Evolutionary conservation across 2,797 vertebrate species (phyloP).

Genomic region (Anableps anableps): DNA sequence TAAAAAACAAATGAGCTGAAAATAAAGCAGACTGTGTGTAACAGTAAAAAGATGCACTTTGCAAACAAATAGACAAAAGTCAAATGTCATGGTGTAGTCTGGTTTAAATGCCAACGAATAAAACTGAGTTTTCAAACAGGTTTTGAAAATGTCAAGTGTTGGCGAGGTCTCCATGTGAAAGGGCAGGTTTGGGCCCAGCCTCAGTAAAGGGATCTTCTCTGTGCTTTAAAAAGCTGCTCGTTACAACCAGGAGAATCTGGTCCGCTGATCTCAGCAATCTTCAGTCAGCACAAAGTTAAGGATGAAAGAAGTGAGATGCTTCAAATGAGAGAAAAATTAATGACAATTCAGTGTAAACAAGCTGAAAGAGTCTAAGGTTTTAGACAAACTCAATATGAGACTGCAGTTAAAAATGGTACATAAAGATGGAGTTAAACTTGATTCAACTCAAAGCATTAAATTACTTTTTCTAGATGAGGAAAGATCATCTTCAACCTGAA

Average conservation of each 20-base stretch:
- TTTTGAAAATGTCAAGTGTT: conserved; percentile 25
- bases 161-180: conserved; percentile 16
- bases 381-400: no score
- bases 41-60: background rate
- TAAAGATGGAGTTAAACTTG: background rate
- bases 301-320: background rate
- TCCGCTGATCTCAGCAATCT: background rate
- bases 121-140: conserved; percentile 18
- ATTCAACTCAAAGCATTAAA: background rate
- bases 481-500: background rate
- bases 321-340: background rate
- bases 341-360: background rate
- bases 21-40: background rate
- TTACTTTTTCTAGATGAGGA: background rate
- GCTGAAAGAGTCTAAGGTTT: background rate
- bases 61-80: conserved; percentile 19
- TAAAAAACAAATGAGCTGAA: background rate
- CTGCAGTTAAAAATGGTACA: background rate
- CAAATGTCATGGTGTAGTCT: conserved; percentile 16
- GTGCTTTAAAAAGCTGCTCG: background rate
- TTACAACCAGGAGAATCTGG: background rate
- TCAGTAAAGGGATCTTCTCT: background rate
- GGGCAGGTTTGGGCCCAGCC: conserved; percentile 5
- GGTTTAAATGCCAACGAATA: conserved; percentile 21
- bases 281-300: background rate